phyloP scores from a whole-genome alignment of 2,797 vertebrate species.

The Sebastes vulpes region DNA sequence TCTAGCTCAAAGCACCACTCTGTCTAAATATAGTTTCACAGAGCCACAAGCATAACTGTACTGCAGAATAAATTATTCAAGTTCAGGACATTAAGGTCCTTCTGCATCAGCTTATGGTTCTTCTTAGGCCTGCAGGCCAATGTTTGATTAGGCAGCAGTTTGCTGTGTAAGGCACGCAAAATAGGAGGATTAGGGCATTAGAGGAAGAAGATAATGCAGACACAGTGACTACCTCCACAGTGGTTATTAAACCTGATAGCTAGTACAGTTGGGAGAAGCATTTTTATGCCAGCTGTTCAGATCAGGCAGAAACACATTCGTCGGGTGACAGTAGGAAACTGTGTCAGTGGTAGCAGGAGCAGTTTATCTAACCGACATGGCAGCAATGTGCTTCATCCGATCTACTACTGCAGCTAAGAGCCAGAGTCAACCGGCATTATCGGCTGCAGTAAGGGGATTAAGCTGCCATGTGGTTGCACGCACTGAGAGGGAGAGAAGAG shows the following conservation, averaged over 20 bases:
- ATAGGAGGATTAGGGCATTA: slow-evolving; percentile 36
- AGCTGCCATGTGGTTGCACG: slow-evolving; percentile 34
- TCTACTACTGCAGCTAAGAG: slow-evolving; percentile 29
- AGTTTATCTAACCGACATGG: slow-evolving; percentile 18
- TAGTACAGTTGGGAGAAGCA: background rate
- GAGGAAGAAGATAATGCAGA: slow-evolving; percentile 21
- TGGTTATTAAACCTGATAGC: background rate
- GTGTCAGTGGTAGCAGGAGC: slow-evolving; percentile 43
- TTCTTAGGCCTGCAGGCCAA: background rate
- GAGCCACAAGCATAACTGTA: background rate
- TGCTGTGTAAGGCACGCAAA: slow-evolving; percentile 2
- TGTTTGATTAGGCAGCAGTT: slow-evolving; percentile 3
- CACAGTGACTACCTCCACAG: background rate
- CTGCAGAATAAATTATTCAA: background rate
- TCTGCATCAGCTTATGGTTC: background rate
- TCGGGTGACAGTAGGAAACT: slow-evolving; percentile 8
- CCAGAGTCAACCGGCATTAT: slow-evolving; percentile 56
- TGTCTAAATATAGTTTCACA: background rate
- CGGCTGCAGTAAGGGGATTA: slow-evolving; percentile 67
- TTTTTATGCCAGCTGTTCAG: background rate
- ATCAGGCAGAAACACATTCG: background rate
- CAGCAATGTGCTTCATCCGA: slow-evolving; percentile 10
- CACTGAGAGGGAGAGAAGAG: background rate
- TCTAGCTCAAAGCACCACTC: background rate
- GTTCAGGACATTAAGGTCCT: background rate